phyloP scores from a whole-genome alignment of 2,797 vertebrate species.

The Choloepus didactylus region DNA sequence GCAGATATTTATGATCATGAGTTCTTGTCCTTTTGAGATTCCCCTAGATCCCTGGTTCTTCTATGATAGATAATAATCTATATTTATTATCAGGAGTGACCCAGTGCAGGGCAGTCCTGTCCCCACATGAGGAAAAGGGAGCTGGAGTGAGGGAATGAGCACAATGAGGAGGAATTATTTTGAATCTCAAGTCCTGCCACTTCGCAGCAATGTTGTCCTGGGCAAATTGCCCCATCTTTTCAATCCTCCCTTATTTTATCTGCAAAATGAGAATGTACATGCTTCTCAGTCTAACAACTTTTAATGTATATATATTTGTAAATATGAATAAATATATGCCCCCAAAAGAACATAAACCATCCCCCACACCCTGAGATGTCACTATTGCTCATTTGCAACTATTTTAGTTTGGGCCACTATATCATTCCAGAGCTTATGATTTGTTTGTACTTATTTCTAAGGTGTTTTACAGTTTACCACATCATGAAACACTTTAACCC shows the following conservation, averaged over 20 bases:
- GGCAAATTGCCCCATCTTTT: background rate
- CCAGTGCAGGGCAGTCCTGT: background rate
- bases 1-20: background rate
- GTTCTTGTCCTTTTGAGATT: background rate
- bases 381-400: background rate
- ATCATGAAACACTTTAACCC: background rate
- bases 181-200: background rate
- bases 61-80: background rate
- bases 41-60: background rate
- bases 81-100: background rate
- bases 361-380: background rate
- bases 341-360: background rate
- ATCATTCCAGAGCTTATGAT: background rate
- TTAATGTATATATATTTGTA: background rate
- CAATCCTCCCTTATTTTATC: background rate
- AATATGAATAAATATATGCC: background rate
- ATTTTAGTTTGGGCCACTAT: background rate
- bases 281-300: background rate
- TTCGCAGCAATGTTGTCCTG: background rate
- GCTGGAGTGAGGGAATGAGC: background rate
- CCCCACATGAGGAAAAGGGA: background rate
- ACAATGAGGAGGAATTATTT: background rate
- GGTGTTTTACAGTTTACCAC: background rate
- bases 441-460: slow-evolving; percentile 19
- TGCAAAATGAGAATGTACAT: background rate